A percentile compares a stretch with the other conserved stretches of the same genome.
These are phyloP conservation scores for Sarcophilus harrisii DNA, from an alignment of 2,797 vertebrate species.

Conservation along the genomic window DNA sequence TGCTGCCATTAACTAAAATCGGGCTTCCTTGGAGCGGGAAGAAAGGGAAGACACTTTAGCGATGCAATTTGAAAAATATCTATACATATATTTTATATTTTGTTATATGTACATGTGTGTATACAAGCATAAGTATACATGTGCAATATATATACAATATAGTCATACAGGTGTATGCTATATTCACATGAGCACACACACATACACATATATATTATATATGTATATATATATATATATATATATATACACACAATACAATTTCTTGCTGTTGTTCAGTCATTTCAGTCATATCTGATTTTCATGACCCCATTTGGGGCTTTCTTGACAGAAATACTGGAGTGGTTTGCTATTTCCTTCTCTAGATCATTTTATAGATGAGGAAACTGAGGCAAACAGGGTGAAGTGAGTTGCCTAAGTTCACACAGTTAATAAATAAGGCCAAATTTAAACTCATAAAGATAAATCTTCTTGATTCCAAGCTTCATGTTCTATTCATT, in stretches of 20 bases:
- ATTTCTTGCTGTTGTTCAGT: background rate
- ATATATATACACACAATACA: too few species aligned
- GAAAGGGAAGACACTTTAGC: slow-evolving; percentile 85
- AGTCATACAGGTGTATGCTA: background rate
- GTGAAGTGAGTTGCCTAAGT: background rate
- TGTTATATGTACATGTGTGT: background rate
- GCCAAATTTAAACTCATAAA: background rate
- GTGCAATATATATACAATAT: background rate
- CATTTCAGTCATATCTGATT: background rate
- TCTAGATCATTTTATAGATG: background rate
- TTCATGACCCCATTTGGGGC: background rate
- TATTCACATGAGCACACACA: background rate
- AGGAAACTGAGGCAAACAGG: background rate
- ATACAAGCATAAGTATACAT: background rate
- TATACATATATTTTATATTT: background rate
- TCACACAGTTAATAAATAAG: background rate
- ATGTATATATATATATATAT: too few species aligned
- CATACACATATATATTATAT: too few species aligned
- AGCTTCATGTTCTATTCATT: background rate
- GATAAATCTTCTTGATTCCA: background rate
- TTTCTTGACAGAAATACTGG: background rate
- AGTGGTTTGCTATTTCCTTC: background rate
- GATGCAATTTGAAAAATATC: slow-evolving; percentile 85
- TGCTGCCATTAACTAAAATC: slow-evolving; percentile 86
- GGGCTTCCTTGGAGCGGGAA: slow-evolving; percentile 74